phyloP scores from a whole-genome alignment of 2,888 invertebrate genomes.

The Amphipyra berbera region DNA sequence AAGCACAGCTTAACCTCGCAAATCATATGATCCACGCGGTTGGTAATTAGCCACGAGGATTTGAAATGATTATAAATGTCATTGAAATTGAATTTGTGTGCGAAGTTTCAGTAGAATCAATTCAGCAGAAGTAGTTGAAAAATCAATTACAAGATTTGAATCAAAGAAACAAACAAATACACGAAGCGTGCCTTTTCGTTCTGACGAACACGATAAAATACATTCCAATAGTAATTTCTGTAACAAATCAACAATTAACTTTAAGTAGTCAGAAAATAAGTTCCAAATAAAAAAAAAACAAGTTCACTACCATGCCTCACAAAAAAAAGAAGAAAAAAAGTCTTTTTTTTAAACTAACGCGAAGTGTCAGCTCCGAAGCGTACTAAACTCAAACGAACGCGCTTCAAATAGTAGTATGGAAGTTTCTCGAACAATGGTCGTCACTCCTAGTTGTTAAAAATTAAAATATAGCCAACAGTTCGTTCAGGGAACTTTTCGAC shows the following conservation, averaged over 20 bases:
- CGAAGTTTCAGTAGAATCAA: too few species aligned
- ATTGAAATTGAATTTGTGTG: too few species aligned
- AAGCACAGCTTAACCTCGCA: too few species aligned
- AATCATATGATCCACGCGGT: too few species aligned
- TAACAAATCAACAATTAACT: not conserved
- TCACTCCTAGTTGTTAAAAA: constrained; percentile 46
- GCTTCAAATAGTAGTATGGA: constrained; percentile 32
- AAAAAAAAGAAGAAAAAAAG: constrained; percentile 3
- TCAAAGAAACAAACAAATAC: too few species aligned
- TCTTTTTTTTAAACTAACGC: constrained; percentile 12
- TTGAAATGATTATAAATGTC: too few species aligned
- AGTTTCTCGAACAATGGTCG: constrained; percentile 41
- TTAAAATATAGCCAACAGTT: constrained; percentile 24
- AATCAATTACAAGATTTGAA: too few species aligned
- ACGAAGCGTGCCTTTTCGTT: too few species aligned
- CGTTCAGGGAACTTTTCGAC: constrained; percentile 18
- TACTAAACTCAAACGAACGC: constrained; percentile 33
- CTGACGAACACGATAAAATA: too few species aligned
- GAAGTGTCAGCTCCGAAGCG: constrained; percentile 10
- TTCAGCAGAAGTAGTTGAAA: too few species aligned
- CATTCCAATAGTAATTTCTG: not conserved
- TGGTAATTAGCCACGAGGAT: too few species aligned
- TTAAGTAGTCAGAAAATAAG: not conserved
- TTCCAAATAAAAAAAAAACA: not conserved
- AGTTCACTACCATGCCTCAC: not conserved